Percentiles rank a stretch among this genome's conserved stretches.
Evolutionary conservation across 2,113 vertebrate species (phyloP).

Genomic region (Cottus gobio): DNA sequence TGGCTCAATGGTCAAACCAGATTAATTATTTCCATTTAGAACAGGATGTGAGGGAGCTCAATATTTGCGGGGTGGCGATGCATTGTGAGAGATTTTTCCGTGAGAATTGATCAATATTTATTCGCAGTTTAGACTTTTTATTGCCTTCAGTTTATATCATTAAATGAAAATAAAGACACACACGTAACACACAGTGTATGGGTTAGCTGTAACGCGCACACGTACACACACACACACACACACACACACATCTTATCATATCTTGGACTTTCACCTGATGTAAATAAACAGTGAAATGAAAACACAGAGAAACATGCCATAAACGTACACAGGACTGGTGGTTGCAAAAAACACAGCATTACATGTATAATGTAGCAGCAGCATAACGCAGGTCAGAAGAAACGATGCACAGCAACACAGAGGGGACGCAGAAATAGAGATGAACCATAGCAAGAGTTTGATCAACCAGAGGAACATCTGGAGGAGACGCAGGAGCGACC

Average conservation of each 20-base stretch:
- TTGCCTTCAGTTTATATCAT: background rate
- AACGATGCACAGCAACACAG: background rate
- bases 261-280: background rate
- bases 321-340: background rate
- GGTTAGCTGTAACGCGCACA: background rate
- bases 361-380: background rate
- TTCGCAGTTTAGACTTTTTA: background rate
- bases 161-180: background rate
- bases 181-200: no score
- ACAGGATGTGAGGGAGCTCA: no score
- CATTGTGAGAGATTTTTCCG: background rate
- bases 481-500: slow-evolving; percentile 7
- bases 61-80: background rate
- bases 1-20: background rate
- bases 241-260: background rate
- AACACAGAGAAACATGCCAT: background rate
- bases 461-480: background rate
- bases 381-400: background rate
- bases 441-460: background rate
- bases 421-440: background rate
- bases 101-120: background rate
- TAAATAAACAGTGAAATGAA: background rate
- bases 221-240: no score
- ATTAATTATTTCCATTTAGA: slow-evolving; percentile 9
- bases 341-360: background rate